Base-by-base conservation (phyloP, 2,888 invertebrate genomes). In the Limenitis camilla region DNA sequence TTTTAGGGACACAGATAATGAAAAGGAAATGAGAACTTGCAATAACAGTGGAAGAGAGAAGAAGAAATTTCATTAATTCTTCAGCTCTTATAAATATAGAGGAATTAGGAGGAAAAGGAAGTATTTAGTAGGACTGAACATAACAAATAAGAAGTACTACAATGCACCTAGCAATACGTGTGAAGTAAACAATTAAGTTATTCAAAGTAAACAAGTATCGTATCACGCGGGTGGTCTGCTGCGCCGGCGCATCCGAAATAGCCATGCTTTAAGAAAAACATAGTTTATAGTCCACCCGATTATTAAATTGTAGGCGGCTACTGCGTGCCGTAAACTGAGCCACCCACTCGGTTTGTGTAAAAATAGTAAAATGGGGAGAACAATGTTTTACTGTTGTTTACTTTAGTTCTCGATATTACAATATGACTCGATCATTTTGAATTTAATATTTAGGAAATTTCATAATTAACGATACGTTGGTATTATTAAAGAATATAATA, bases 231-330 rank as follows among this genome's bases (percentile, higher is more conserved):
- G 85, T 85, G 85, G 86, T 84, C 85, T 54, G 59, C 27, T 38
- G 49, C 55, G 51, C 56, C 46, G 55, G 57, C 66, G 74, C 76
- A 74, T 71, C 82, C 69, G 63, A 84, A 86, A 86, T 86, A 85
- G 74, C 76, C 68, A 64, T 68, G 76, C 72, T 74, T 74, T 76
- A 83, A 80, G 82, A 81, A 85, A 84, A 86, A 84, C 85, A 81
- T 81, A 77, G 81, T 85, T 82, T 80, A 82, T 76, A 75, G 74
- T 64, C 68, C 62, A 61, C 62, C 68, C 64, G 81, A 78, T 81
- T 84, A 81, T 83, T 81, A 82, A 77, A 83, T 78, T 72, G 74
- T 74, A 78, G 76, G 69, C 78, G 75, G 83, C 86, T 85, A 82
- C 80, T 78, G 83, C 70, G 65, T 66, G 68, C 68, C 63, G 76